Evolutionary conservation across 1,140 invertebrate genomes (phyloP).

Genomic region (Druon quercuslanigerum): DNA sequence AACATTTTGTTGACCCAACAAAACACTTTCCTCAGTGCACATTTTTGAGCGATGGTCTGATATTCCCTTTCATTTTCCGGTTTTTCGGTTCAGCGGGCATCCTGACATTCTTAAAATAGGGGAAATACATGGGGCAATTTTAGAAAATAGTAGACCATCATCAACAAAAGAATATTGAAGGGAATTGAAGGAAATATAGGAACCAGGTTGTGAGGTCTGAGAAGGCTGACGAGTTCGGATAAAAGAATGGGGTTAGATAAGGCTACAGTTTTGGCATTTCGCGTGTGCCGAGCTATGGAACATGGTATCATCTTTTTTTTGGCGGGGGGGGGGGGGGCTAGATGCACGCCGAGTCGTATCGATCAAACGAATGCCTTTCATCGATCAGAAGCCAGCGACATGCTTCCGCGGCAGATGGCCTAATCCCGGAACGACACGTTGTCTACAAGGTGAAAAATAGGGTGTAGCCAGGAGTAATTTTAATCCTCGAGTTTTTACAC

Average conservation of each 20-base stretch:
- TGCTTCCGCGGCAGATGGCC: constrained; percentile 12
- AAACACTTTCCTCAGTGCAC: too few species aligned
- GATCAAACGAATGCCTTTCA: constrained; percentile 33
- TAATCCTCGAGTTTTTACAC: constrained; percentile 17
- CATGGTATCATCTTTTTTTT: not conserved
- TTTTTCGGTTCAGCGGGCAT: too few species aligned
- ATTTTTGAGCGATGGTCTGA: too few species aligned
- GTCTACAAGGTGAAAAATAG: constrained; percentile 15
- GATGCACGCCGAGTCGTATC: constrained; percentile 24
- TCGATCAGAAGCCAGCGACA: constrained; percentile 27
- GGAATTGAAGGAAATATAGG: constrained; percentile 2
- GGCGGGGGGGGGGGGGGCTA: not conserved
- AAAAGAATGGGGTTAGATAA: constrained; percentile 20
- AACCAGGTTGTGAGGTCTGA: not conserved
- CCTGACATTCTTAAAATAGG: too few species aligned
- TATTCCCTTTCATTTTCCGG: too few species aligned
- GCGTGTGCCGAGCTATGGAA: constrained; percentile 7
- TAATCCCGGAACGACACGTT: constrained; percentile 24
- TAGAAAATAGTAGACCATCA: too few species aligned
- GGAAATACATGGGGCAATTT: too few species aligned
- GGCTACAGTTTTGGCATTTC: constrained; percentile 30
- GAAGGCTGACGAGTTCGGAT: not conserved
- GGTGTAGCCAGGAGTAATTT: constrained; percentile 19
- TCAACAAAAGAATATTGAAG: not conserved
- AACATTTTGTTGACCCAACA: too few species aligned